These are phyloP conservation scores for Timema cristinae DNA, from an alignment of 2,888 invertebrate species.

Conservation along the genomic window DNA sequence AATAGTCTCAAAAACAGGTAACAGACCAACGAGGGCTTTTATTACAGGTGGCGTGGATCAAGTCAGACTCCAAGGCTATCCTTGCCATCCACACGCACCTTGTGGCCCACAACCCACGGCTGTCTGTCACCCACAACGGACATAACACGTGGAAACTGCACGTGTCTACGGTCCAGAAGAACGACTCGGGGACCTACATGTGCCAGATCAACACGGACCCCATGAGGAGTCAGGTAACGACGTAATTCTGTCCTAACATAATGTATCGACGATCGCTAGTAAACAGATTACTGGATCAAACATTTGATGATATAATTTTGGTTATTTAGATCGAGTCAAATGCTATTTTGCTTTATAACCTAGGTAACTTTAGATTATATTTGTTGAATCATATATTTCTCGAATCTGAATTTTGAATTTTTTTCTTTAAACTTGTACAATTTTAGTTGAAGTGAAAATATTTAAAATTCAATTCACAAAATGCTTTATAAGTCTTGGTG, in stretches of 20 bases:
- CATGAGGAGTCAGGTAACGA: slow-evolving; percentile 76
- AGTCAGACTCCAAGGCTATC: slow-evolving; percentile 85
- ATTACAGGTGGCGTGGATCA: slow-evolving; percentile 84
- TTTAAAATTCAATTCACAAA: too few species aligned
- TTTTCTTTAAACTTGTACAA: too few species aligned
- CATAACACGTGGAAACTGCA: slow-evolving; percentile 92
- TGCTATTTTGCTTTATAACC: not conserved
- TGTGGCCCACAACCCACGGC: slow-evolving; percentile 81
- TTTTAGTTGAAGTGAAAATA: too few species aligned
- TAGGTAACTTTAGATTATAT: too few species aligned
- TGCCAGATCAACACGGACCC: slow-evolving; percentile 92
- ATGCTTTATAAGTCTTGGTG: too few species aligned
- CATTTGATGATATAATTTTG: not conserved
- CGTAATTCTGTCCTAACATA: too few species aligned
- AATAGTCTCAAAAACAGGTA: too few species aligned
- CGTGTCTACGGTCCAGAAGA: slow-evolving; percentile 84
- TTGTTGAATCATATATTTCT: too few species aligned
- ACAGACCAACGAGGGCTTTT: too few species aligned
- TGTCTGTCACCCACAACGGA: slow-evolving; percentile 86
- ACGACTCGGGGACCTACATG: slow-evolving; percentile 92
- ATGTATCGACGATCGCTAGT: not conserved
- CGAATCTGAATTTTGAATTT: too few species aligned
- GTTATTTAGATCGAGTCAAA: not conserved
- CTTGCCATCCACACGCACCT: slow-evolving; percentile 85
- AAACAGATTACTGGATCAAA: not conserved